Base-by-base conservation (phyloP, 2,113 vertebrate species). In the Pholis gunnellus region DNA sequence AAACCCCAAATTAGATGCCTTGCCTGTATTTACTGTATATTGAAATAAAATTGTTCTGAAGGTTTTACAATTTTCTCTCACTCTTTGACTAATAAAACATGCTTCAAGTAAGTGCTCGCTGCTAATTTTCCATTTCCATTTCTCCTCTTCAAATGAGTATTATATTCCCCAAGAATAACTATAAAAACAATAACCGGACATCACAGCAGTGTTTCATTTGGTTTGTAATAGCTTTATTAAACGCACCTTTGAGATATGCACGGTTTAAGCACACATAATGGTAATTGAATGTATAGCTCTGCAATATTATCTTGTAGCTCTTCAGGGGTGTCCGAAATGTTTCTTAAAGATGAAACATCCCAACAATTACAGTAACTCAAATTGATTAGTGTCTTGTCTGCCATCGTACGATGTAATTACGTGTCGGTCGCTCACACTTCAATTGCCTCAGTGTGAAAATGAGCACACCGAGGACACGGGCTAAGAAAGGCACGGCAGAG, bases 31-130 rank as follows among this genome's bases (percentile, higher is more conserved):
- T 81, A 77, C 44, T 82, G 29, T 46, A 42, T 67, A 40, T 60
- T 71, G 40, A 79, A 85, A 85, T 87, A 75, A 74, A 82, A 70
- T 63, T 46, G 40, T 61, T 74, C 13, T 61, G 34, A 80, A 38
- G 38, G 29, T 88, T 86, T 85, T 86, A 42, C 63, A 10, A 42
- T 76, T 88, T 65, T 67, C 5, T 40, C 67, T 72, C 8, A 2
- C 20, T 25, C 0, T 79, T 57, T 76, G 34, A 72, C 40, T 59
- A 78, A 72, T 87, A 72, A 83, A 82, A 67, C 20, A 52, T 36
- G 60, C 2, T 1, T 52, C 14, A 72, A 70, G 40, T 52, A 52
- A 48, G 17, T 11, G 18, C 7, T 76, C 13, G 22, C 69, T 73
- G 36, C 48, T 70, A 78, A 71, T 77, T 81, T 88, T 74, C 68